These are phyloP conservation scores for Noctua janthina DNA, from an alignment of 2,888 invertebrate genomes.

Conservation along the genomic window DNA sequence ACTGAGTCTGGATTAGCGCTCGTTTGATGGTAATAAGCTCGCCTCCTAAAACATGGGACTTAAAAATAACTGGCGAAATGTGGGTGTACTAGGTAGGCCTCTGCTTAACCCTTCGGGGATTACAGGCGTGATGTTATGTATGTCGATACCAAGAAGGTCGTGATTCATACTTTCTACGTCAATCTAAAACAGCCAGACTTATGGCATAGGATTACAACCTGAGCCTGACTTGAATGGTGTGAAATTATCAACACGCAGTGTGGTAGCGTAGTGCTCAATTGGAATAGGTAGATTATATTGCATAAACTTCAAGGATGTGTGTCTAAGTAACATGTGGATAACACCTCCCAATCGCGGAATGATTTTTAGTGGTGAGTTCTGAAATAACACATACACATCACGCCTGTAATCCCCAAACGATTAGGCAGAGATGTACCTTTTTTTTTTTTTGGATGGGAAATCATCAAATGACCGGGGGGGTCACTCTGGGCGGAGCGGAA, in stretches of 20 bases:
- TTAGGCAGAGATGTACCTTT: background rate
- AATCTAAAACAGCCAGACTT: background rate
- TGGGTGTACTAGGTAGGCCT: too few relatives aligned
- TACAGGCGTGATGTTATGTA: too few relatives aligned
- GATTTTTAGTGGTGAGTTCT: too few relatives aligned
- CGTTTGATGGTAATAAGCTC: too few relatives aligned
- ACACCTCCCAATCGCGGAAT: background rate
- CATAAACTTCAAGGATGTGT: background rate
- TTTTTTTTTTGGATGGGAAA: too few relatives aligned
- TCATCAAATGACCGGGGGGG: too few relatives aligned
- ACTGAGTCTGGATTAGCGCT: too few relatives aligned
- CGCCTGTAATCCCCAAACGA: background rate
- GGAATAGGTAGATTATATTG: background rate
- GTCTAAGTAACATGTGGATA: background rate
- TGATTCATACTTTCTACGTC: slow-evolving; percentile 9
- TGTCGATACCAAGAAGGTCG: background rate
- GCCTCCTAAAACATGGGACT: too few relatives aligned
- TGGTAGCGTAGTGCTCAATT: background rate
- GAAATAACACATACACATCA: background rate
- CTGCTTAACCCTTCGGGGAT: too few relatives aligned
- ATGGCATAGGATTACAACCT: background rate
- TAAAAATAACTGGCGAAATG: too few relatives aligned
- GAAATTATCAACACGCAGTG: background rate
- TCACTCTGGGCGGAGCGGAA: too few relatives aligned
- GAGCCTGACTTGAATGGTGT: slow-evolving; percentile 2